Base-by-base conservation (phyloP, 2,113 vertebrate genomes). In the Dermatemys mawii region DNA sequence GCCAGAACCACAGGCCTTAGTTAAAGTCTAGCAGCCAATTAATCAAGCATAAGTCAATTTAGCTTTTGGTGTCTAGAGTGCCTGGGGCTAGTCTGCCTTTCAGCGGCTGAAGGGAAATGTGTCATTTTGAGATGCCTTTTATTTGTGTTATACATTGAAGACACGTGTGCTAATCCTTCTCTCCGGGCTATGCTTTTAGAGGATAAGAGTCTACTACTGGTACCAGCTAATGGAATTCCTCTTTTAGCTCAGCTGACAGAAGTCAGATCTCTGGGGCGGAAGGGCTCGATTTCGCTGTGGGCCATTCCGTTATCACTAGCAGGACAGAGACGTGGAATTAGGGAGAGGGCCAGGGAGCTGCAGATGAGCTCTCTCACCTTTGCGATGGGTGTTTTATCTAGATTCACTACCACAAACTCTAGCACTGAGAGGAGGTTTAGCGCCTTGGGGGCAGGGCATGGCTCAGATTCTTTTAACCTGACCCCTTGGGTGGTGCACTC, bases 341-440 rank as follows among this genome's bases (percentile, higher is more conserved):
- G 63, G 38, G 19, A 70, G 73, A 11, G 24, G 73, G 12, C 22
- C 10, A 27, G 38, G 70, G 22, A 75, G 73, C 70, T 75, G 17
- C 38, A 75, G 22, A 13, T 12, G 27, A 44, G 11, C 12, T 14
- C 22, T 41, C 41, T 44, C 24, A 2, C 41, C 11, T 75, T 44
- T 27, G 11, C 4, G 6, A 12, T 14, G 24, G 41, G 73, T 10
- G 12, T 44, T 75, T 70, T 35, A 38, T 70, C 14, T 27, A 17
- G 38, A 81, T 84, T 70, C 86, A 83, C 38, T 10, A 12, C 38
- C 22, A 9, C 50, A 16, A n/a, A 1, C n/a, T 27, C 48, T 21
- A 10, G 38, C 24, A 13, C 46, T 1, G 3, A 50, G 57, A 49
- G 1, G 1, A 3, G 48, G 29, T 29, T 16, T 70, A 12, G 11